phyloP scores from a whole-genome alignment of 2,797 vertebrate species.

The Trachops cirrhosus region DNA sequence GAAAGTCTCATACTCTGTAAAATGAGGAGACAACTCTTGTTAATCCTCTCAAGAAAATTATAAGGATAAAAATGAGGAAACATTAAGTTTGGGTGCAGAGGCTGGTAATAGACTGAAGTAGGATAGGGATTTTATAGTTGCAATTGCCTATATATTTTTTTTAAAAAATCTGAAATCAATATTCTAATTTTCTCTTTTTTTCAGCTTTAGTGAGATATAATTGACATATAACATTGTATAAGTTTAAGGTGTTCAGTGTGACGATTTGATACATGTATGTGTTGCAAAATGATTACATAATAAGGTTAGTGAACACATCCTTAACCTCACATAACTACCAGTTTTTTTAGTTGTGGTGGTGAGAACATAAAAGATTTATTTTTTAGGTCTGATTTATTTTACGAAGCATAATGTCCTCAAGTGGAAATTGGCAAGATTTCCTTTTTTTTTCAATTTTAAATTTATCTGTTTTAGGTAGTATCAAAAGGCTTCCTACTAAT shows the following conservation, averaged over 20 bases:
- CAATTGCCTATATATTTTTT: neutral
- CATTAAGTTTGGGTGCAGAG: neutral
- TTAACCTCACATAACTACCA: neutral
- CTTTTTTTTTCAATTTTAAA: neutral
- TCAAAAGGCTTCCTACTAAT: no score
- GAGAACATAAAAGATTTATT: constrained; percentile 9
- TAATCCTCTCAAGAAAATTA: neutral
- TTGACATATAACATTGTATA: neutral
- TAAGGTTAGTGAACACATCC: neutral
- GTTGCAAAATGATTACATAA: neutral
- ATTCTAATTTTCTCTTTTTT: neutral
- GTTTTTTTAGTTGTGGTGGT: neutral
- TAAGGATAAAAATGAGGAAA: neutral
- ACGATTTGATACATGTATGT: neutral
- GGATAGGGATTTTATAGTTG: neutral
- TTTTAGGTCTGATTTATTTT: neutral
- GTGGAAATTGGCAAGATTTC: neutral
- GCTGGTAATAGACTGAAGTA: neutral
- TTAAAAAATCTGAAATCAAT: constrained; percentile 21
- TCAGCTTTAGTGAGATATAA: neutral
- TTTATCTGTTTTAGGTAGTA: no score
- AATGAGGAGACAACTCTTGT: neutral
- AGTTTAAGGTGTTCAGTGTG: neutral
- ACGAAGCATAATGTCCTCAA: neutral
- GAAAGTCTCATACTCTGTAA: constrained; percentile 8